Evolutionary conservation across 2,888 invertebrate species (phyloP).

Genomic region (Agriotes lineatus): DNA sequence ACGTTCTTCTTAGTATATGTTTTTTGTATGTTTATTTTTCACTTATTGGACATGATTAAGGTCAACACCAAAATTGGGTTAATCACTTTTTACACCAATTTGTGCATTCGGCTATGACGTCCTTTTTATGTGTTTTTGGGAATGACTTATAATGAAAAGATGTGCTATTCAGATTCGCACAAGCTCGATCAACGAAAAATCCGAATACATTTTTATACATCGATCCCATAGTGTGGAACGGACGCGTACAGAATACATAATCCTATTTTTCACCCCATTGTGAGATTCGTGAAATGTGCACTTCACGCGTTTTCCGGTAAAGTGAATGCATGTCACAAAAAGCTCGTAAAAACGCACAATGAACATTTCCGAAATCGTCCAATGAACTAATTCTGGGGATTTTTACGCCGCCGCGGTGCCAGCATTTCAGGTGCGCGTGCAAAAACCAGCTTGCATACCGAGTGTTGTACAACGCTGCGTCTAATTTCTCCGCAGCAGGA

Average conservation of each 20-base stretch:
- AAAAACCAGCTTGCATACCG: neutral
- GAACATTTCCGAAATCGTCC: neutral
- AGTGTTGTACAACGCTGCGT: conserved; percentile 1
- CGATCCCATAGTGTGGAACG: conserved; percentile 7
- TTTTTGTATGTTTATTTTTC: too few species aligned
- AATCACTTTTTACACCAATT: too few species aligned
- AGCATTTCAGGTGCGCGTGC: neutral
- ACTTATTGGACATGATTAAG: too few species aligned
- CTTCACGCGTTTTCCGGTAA: conserved; percentile 15
- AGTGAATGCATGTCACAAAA: conserved; percentile 12
- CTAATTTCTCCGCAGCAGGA: neutral
- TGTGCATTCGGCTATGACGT: too few species aligned
- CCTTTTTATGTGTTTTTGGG: too few species aligned
- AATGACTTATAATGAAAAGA: too few species aligned
- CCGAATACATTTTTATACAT: conserved; percentile 15
- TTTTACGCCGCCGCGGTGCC: neutral
- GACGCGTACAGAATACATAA: conserved; percentile 11
- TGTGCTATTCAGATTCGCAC: too few species aligned
- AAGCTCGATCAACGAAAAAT: too few species aligned
- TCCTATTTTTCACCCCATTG: neutral
- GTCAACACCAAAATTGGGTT: too few species aligned
- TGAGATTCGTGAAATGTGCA: conserved; percentile 10
- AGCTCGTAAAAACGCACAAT: conserved; percentile 9
- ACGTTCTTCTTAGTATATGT: too few species aligned
- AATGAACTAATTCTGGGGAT: neutral